Evolutionary conservation across 2,888 invertebrate species (phyloP).

Genomic region (Phorcus lineatus): DNA sequence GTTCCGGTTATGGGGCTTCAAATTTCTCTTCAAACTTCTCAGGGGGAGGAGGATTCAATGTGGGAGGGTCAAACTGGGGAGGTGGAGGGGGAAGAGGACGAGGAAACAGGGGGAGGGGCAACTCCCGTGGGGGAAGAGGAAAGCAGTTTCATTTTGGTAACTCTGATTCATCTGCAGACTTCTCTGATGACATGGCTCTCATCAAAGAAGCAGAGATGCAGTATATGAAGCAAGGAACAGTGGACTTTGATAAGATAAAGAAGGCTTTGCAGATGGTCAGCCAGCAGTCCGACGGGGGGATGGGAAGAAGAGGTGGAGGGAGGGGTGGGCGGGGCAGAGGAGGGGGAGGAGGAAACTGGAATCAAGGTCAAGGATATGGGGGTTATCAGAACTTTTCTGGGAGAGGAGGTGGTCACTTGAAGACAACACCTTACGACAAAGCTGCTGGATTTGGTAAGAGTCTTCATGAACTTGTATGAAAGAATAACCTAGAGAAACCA

Average conservation of each 20-base stretch:
- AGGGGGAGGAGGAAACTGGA: conserved; percentile 17
- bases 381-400: background rate
- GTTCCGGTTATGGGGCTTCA: conserved; percentile 19
- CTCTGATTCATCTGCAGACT: conserved; percentile 25
- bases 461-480: no score
- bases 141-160: conserved; percentile 22
- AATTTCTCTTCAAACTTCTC: no score
- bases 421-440: background rate
- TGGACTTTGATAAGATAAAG: background rate
- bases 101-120: conserved; percentile 18
- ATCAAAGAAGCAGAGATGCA: background rate
- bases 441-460: conserved; percentile 8
- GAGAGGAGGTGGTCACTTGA: background rate
- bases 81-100: background rate
- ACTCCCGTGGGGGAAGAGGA: conserved; percentile 19
- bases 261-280: background rate
- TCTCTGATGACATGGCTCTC: background rate
- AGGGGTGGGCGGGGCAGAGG: conserved; percentile 2
- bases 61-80: background rate
- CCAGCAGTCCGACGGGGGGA: background rate
- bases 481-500: no score
- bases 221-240: conserved; percentile 5
- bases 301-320: background rate
- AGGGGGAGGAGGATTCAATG: background rate
- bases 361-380: background rate